These are phyloP conservation scores for Archilochus colubris DNA, from an alignment of 2,113 vertebrate species.

Conservation along the genomic window DNA sequence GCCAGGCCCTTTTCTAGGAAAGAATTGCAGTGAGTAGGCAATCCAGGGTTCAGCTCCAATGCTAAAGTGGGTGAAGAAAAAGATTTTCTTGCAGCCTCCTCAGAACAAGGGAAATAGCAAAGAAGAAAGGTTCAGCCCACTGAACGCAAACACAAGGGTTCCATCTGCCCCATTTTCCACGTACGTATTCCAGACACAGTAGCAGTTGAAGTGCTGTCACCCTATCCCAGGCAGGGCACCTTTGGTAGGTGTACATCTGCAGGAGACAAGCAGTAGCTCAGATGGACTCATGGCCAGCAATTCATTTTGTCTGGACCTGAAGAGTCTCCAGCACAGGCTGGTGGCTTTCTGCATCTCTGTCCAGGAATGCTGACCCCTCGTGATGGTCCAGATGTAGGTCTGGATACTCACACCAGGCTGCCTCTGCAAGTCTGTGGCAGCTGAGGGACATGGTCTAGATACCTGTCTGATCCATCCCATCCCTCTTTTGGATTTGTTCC, in stretches of 20 bases:
- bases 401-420: neutral
- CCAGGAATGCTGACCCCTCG: neutral
- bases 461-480: neutral
- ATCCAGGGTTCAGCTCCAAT: neutral
- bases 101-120: neutral
- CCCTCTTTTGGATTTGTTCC: neutral
- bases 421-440: neutral
- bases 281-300: neutral
- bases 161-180: neutral
- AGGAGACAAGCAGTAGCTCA: neutral
- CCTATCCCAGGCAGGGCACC: neutral
- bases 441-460: neutral
- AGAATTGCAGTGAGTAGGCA: neutral
- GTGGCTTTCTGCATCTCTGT: neutral
- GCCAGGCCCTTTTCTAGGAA: neutral
- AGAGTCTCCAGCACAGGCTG: neutral
- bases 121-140: neutral
- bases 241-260: neutral
- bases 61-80: neutral
- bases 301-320: neutral
- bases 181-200: neutral
- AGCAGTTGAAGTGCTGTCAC: neutral
- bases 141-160: neutral
- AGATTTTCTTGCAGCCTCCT: neutral
- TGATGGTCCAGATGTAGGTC: fast-evolving